Conservation (phyloP, 2,888 invertebrate species). For the Copidosoma aretas region DNA sequence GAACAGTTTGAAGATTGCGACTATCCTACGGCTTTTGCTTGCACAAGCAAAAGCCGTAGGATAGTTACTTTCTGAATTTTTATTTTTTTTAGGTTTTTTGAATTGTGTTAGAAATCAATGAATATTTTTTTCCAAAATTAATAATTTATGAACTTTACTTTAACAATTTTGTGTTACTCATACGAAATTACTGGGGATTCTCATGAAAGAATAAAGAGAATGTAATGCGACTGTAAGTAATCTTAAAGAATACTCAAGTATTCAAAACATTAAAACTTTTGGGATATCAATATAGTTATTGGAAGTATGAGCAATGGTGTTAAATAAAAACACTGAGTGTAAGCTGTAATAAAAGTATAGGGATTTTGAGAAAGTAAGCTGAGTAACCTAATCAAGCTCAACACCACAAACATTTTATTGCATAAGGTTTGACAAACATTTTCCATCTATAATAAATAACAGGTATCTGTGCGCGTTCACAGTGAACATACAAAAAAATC, state of each 20-base stretch:
- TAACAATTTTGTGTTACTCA: constrained; percentile 1
- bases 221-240: constrained; percentile 32
- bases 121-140: constrained; percentile 4
- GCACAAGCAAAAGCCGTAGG: constrained; percentile 41
- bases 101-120: not conserved
- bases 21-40: constrained; percentile 46
- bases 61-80: constrained; percentile 43
- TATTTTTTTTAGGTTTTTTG: not conserved
- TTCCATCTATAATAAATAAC: too few relatives aligned
- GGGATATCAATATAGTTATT: constrained; percentile 1
- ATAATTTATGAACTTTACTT: too few relatives aligned
- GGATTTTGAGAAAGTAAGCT: not conserved
- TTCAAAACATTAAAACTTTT: constrained; percentile 16
- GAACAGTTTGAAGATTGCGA: constrained; percentile 31
- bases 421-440: too few relatives aligned
- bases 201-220: constrained; percentile 31
- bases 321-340: constrained; percentile 12
- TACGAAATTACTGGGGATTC: constrained; percentile 8
- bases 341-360: constrained; percentile 13
- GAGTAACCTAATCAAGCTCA: too few relatives aligned
- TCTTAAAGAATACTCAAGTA: not conserved
- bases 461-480: too few relatives aligned
- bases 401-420: too few relatives aligned
- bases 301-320: too few relatives aligned
- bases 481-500: too few relatives aligned